Evolutionary conservation across 35 echinoderm and acorn worm species (phyloP).

Genomic region (Lytechinus pictus): DNA sequence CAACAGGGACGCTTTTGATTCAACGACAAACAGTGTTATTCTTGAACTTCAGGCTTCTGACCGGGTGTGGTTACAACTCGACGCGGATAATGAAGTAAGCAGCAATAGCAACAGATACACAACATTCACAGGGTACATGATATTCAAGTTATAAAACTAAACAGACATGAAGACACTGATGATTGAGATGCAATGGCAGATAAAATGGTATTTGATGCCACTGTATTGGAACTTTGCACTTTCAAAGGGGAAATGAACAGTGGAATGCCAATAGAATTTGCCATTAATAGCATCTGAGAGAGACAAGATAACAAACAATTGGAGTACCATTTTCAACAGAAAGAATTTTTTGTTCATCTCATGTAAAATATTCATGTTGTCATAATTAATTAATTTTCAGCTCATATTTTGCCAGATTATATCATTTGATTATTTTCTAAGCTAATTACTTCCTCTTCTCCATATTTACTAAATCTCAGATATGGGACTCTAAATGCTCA

Average conservation of each 20-base stretch:
- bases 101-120: conserved; percentile 92
- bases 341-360: neutral
- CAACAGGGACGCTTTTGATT: conserved; percentile 84
- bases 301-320: neutral
- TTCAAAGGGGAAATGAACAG: conserved; percentile 3
- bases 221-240: neutral
- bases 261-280: neutral
- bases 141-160: conserved; percentile 69
- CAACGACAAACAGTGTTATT: conserved; percentile 86
- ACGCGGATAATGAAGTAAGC: conserved; percentile 75
- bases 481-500: too few relatives aligned
- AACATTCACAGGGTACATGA: conserved; percentile 86
- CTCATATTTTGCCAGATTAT: too few relatives aligned
- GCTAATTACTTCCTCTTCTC: too few relatives aligned
- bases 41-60: conserved; percentile 68
- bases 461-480: too few relatives aligned
- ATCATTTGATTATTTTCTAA: too few relatives aligned
- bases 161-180: neutral
- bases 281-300: neutral
- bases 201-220: neutral
- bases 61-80: conserved; percentile 88
- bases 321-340: neutral
- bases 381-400: too few relatives aligned
- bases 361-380: neutral
- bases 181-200: neutral